Base-by-base conservation (phyloP, 2,113 vertebrate species). In the Myotis davidii region DNA sequence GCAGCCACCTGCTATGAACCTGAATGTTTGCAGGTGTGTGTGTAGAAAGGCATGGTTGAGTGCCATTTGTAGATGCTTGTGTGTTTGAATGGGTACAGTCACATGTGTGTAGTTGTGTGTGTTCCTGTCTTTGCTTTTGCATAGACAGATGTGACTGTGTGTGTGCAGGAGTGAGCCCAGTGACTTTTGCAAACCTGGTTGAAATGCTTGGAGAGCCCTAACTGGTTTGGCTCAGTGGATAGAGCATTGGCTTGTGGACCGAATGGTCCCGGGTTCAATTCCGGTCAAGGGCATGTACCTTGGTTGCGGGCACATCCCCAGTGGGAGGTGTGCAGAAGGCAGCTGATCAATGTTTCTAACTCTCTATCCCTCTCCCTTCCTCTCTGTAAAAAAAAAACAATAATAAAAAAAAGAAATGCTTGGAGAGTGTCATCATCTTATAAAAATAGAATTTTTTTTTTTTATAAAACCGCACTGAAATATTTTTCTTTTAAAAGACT, bases 381-480 rank as follows among this genome's bases (percentile, higher is more conserved):
- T 42, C 42, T 42, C 42, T 42, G 42, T 42, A 42, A 42, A 42
- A 42, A 42, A 42, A 42, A 7, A 1, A 1, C 39, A 39, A 42
- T 42, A 42, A 42, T n/a, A 42, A 42, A 42, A 42, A 42, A 42
- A 8, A 42, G 74, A 85, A 90, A 93, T 59, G 39, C 77, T 85
- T 79, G 14, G 82, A 93, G 73, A 94, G 94, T 18, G n/a, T 23
- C 73, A 67, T 84, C 76, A 81, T 84, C 56, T 77, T 92, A 96
- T 94, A 89, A 97, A 98, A 97, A 94, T 82, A 96, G 72, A 90
- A 21, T 21, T 94, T 70, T 39, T 73, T 89, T 89, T 90, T n/a
- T 45, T 5, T 5, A 65, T 70, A 77, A 85, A 90, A 92, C 5
- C 13, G 69, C 17, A 9, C 61, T 32, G 56, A 84, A 94, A 67